Conservation (phyloP, 92 coral and sea anemone genomes). For the Desmophyllum pertusum region DNA sequence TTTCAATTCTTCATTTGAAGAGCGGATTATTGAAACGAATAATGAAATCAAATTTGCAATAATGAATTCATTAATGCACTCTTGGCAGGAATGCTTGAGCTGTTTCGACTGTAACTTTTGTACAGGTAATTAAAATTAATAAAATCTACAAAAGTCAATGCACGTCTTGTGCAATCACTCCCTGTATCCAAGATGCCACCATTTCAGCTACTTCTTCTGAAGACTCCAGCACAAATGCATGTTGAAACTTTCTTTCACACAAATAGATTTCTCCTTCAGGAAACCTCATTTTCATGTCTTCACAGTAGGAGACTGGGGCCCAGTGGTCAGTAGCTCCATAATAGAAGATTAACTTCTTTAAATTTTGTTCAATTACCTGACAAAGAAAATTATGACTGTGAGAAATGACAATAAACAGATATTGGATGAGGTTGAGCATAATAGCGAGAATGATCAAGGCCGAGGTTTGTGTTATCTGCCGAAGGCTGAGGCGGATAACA, state of each 20-base stretch:
- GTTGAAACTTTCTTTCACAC: slow-evolving; percentile 78
- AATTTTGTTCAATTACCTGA: slow-evolving; percentile 76
- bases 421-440: too few species aligned
- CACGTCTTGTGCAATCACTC: neutral
- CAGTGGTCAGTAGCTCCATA: slow-evolving; percentile 94
- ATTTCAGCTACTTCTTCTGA: slow-evolving; percentile 83
- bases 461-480: too few species aligned
- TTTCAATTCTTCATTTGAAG: too few species aligned
- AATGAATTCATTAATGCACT: too few species aligned
- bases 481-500: too few species aligned
- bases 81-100: too few species aligned
- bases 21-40: too few species aligned
- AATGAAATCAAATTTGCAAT: too few species aligned
- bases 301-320: slow-evolving; percentile 85
- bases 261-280: slow-evolving; percentile 93
- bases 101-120: too few species aligned
- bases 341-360: slow-evolving; percentile 82
- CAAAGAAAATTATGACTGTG: neutral
- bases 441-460: too few species aligned
- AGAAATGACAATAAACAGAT: too few species aligned
- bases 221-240: slow-evolving; percentile 93
- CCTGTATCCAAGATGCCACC: slow-evolving; percentile 77
- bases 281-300: slow-evolving; percentile 77
- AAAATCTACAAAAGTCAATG: neutral
- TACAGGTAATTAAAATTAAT: too few species aligned